Conservation (phyloP, 1,140 invertebrate species). For the Stenopsyche tienmushanensis region DNA sequence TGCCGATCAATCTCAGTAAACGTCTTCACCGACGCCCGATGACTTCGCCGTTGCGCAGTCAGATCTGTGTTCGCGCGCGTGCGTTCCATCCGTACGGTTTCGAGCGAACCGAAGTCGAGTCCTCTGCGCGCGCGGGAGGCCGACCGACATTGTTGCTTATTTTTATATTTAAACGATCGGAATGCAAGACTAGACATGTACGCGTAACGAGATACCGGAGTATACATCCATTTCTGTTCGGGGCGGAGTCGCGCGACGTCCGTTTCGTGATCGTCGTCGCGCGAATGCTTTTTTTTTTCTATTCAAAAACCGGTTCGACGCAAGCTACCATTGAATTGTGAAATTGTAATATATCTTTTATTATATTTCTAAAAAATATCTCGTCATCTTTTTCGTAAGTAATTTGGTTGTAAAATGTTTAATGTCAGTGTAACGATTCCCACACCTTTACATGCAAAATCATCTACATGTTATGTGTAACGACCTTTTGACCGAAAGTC, state of each 20-base stretch:
- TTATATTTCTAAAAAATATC: slow-evolving; percentile 42
- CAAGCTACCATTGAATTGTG: slow-evolving; percentile 26
- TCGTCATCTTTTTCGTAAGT: slow-evolving; percentile 43
- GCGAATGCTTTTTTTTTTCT: slow-evolving; percentile 27
- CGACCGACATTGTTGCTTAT: slow-evolving; percentile 43
- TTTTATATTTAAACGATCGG: slow-evolving; percentile 42
- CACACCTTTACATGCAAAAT: slow-evolving; percentile 48
- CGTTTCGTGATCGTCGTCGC: slow-evolving; percentile 16
- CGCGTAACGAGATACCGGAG: slow-evolving; percentile 15
- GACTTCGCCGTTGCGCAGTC: slow-evolving; percentile 39
- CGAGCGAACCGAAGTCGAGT: slow-evolving; percentile 39
- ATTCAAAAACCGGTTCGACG: slow-evolving; percentile 29
- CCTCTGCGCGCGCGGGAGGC: slow-evolving; percentile 40
- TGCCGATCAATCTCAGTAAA: slow-evolving; percentile 33
- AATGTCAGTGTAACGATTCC: slow-evolving; percentile 49
- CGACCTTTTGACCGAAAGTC: slow-evolving; percentile 53
- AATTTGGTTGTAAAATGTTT: slow-evolving; percentile 55
- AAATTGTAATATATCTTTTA: slow-evolving; percentile 41
- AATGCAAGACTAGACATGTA: slow-evolving; percentile 37
- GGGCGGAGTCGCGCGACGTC: slow-evolving; percentile 25
- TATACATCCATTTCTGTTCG: slow-evolving; percentile 1
- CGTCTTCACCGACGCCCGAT: slow-evolving; percentile 31
- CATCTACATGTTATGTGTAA: slow-evolving; percentile 61
- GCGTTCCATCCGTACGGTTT: slow-evolving; percentile 38
- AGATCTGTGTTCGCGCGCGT: slow-evolving; percentile 33